A percentile compares a stretch with the other conserved stretches of the same genome.
phyloP scores from a whole-genome alignment of 1,140 invertebrate genomes.

The Solen grandis region DNA sequence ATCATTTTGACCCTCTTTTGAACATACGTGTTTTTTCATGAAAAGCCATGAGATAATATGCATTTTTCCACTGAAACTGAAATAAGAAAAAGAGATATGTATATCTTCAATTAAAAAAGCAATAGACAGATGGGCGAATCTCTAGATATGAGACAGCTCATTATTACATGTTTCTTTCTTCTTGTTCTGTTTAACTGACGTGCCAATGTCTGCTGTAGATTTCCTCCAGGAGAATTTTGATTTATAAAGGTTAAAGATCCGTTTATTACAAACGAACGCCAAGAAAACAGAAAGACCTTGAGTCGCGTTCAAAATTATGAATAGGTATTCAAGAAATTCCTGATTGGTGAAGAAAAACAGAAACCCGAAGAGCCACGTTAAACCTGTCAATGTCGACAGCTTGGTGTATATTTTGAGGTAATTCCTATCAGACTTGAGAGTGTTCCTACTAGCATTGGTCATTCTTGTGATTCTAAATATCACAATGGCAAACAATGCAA shows the following conservation, averaged over 20 bases:
- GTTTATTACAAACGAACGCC: conserved; percentile 35
- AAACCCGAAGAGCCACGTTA: conserved; percentile 47
- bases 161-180: too few relatives aligned
- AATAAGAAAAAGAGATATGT: too few relatives aligned
- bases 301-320: conserved; percentile 29
- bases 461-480: background rate
- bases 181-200: too few relatives aligned
- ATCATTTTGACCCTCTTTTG: too few relatives aligned
- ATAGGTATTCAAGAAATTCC: conserved; percentile 9
- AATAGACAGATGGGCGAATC: too few relatives aligned
- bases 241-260: background rate
- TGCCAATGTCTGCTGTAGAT: too few relatives aligned
- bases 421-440: conserved; percentile 2
- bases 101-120: too few relatives aligned
- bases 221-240: too few relatives aligned
- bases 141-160: too few relatives aligned
- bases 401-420: conserved; percentile 30
- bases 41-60: too few relatives aligned
- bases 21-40: too few relatives aligned
- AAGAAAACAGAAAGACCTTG: conserved; percentile 45
- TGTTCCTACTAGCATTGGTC: background rate
- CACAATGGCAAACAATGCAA: conserved; percentile 24
- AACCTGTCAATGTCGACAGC: conserved; percentile 42
- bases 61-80: too few relatives aligned
- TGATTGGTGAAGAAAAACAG: conserved; percentile 21